Conservation (phyloP, 2,113 vertebrate species). For the Stigmatopora argus region DNA sequence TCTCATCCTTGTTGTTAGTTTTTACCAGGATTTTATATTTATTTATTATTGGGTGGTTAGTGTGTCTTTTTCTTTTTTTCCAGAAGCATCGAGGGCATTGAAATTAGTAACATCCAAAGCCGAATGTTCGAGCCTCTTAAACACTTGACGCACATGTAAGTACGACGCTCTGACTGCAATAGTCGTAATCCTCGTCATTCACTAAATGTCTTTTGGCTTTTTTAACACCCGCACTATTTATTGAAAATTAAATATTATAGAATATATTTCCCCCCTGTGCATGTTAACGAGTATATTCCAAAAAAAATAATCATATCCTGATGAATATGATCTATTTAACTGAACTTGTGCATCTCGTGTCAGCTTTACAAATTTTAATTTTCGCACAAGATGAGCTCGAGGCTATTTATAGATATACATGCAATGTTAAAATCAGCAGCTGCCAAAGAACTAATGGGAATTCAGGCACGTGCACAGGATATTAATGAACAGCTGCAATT, state of each 20-base stretch:
- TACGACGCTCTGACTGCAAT: conserved; percentile 16
- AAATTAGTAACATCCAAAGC: conserved; percentile 88
- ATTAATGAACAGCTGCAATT: background rate
- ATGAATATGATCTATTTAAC: background rate
- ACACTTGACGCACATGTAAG: conserved; percentile 95
- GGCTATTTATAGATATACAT: background rate
- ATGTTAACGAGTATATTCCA: no score
- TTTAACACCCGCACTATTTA: background rate
- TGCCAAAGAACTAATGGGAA: background rate
- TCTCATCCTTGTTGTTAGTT: no score
- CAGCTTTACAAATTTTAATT: no score
- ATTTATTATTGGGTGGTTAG: no score
- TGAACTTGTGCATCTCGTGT: background rate
- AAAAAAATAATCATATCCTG: background rate
- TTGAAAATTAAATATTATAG: background rate
- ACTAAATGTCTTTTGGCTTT: no score
- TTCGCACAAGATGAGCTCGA: background rate
- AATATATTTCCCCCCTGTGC: background rate
- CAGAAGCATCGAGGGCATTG: conserved; percentile 91
- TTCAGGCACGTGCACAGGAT: background rate
- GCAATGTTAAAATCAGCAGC: background rate
- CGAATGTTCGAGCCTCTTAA: conserved; percentile 87
- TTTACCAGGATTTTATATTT: no score
- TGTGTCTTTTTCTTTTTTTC: background rate
- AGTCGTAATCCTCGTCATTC: background rate